A percentile compares a stretch with the other conserved stretches of the same genome.
Conservation (phyloP, 2,797 vertebrate species). For the Decapterus maruadsi region DNA sequence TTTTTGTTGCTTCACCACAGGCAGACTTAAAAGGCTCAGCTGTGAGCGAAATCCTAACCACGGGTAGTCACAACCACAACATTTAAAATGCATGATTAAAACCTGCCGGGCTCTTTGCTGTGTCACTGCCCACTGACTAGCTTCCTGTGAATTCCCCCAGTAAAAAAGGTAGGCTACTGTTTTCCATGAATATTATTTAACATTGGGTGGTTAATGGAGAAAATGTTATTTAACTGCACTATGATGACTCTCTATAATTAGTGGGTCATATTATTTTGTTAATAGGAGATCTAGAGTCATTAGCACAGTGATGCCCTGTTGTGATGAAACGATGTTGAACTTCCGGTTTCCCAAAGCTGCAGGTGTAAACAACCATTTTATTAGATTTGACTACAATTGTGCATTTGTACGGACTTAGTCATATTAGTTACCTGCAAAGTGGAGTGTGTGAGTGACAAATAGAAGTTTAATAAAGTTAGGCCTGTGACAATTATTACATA, state of each 20-base stretch:
- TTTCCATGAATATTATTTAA: not conserved
- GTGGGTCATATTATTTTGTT: not conserved
- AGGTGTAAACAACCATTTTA: not conserved
- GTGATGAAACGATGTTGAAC: not conserved
- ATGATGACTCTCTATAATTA: not conserved
- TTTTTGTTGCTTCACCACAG: not conserved
- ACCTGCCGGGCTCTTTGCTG: not conserved
- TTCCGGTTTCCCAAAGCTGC: not conserved
- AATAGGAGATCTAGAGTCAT: not conserved
- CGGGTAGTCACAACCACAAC: not conserved
- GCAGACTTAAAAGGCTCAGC: not conserved
- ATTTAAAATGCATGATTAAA: slow-evolving; percentile 2
- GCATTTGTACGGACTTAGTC: not conserved
- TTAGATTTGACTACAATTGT: not conserved
- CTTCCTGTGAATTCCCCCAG: not conserved
- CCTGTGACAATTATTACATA: too few relatives aligned
- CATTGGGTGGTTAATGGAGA: too few relatives aligned
- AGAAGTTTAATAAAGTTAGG: too few relatives aligned
- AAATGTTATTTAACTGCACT: not conserved
- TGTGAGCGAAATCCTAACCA: not conserved
- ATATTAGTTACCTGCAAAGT: not conserved
- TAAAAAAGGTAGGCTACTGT: not conserved
- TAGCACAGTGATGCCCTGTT: not conserved
- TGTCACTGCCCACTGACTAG: not conserved
- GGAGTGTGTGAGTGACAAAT: not conserved